Evolutionary conservation across 1,140 invertebrate species (phyloP).

Genomic region (Plutomurus gul): DNA sequence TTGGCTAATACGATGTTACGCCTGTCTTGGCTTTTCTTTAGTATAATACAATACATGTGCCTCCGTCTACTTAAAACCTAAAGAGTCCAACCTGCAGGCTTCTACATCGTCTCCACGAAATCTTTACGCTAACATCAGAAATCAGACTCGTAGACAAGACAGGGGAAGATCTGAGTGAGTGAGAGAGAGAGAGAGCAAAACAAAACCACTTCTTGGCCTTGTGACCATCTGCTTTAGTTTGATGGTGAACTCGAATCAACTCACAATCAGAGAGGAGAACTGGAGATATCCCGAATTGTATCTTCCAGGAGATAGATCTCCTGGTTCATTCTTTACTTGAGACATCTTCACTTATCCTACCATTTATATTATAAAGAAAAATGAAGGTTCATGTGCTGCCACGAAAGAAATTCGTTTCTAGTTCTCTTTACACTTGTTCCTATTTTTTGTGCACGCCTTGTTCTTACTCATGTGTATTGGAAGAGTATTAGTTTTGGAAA

Average conservation of each 20-base stretch:
- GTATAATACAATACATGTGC: neutral
- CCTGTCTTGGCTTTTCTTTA: neutral
- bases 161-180: neutral
- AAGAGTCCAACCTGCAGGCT: slow-evolving; percentile 3
- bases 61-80: neutral
- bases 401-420: neutral
- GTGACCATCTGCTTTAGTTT: slow-evolving; percentile 20
- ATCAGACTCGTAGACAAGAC: neutral
- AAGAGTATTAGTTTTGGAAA: too few relatives aligned
- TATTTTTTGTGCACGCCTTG: too few relatives aligned
- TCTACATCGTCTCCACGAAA: neutral
- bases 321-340: too few relatives aligned
- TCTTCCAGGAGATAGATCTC: neutral
- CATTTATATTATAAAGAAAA: neutral
- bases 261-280: neutral
- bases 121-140: neutral
- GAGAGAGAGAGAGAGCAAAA: neutral
- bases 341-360: too few relatives aligned
- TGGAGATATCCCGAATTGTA: neutral
- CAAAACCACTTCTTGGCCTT: slow-evolving; percentile 22
- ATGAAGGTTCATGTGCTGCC: too few relatives aligned
- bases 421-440: neutral
- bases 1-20: neutral
- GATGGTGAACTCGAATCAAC: neutral
- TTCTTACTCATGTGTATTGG: too few relatives aligned